phyloP scores from a whole-genome alignment of 2,797 vertebrate species.

The Microctenopoma stevenorrisi region DNA sequence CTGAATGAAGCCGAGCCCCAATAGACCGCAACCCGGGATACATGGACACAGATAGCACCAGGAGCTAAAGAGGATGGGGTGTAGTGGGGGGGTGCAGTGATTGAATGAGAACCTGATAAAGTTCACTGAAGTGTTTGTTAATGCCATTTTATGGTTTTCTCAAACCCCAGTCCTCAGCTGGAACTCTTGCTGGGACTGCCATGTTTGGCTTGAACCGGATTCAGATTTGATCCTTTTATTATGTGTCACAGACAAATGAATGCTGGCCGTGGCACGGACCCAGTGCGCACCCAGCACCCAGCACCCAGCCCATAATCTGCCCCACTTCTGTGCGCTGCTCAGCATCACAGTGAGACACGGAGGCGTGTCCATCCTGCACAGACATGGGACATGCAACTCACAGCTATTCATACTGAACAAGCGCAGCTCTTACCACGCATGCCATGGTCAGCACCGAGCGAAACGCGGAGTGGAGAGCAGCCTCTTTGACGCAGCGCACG shows the following conservation, averaged over 20 bases:
- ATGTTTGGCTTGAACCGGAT: constrained; percentile 56
- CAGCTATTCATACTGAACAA: background rate
- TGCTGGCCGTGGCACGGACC: constrained; percentile 42
- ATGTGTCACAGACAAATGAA: constrained; percentile 66
- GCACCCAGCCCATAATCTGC: constrained; percentile 71
- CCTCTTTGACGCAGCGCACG: constrained; percentile 67
- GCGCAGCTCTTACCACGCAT: constrained; percentile 70
- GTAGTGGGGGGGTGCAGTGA: too few relatives aligned
- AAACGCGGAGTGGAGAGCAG: constrained; percentile 21
- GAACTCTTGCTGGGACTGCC: constrained; percentile 47
- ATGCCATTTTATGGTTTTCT: constrained; percentile 7
- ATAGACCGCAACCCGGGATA: constrained; percentile 81
- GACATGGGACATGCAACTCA: background rate
- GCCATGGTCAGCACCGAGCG: constrained; percentile 61
- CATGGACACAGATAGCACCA: constrained; percentile 76
- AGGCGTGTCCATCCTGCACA: constrained; percentile 21
- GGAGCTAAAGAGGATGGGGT: constrained; percentile 46
- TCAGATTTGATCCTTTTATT: constrained; percentile 70
- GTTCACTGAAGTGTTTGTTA: too few relatives aligned
- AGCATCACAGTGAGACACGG: constrained; percentile 25
- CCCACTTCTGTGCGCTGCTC: constrained; percentile 50
- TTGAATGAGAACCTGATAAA: too few relatives aligned
- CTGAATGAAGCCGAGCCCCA: constrained; percentile 78
- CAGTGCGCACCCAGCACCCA: constrained; percentile 50
- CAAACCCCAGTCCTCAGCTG: constrained; percentile 4